Percentiles rank a stretch among this genome's conserved stretches.
Conservation (phyloP, 2,113 vertebrate species). For the Corythoichthys intestinalis region DNA sequence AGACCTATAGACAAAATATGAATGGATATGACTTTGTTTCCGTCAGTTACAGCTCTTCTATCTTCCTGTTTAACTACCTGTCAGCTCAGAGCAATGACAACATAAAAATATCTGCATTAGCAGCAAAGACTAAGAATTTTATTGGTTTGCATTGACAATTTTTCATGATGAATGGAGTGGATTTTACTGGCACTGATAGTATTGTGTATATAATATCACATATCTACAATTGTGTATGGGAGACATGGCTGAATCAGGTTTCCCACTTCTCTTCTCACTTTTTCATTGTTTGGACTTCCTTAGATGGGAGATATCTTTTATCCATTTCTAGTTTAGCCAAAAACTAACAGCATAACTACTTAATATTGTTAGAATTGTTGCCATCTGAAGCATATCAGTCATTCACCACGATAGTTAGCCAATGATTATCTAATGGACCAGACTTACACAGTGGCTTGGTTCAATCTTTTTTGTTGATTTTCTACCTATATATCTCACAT, state of each 20-base stretch:
- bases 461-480: not conserved
- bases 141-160: not conserved
- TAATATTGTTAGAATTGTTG: not conserved
- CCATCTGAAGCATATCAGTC: not conserved
- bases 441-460: not conserved
- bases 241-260: not conserved
- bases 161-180: not conserved
- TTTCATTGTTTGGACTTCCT: not conserved
- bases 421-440: not conserved
- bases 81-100: not conserved
- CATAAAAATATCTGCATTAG: not conserved
- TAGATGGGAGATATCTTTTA: no score
- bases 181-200: not conserved
- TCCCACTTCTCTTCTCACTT: not conserved
- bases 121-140: no score
- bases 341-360: not conserved
- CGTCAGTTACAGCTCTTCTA: not conserved
- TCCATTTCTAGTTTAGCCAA: no score
- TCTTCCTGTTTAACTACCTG: not conserved
- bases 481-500: not conserved
- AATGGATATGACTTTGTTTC: not conserved
- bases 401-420: not conserved
- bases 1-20: not conserved
- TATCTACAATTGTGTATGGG: not conserved
- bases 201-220: not conserved